phyloP scores from a whole-genome alignment of 2,888 invertebrate species.

The Xanthia togata region DNA sequence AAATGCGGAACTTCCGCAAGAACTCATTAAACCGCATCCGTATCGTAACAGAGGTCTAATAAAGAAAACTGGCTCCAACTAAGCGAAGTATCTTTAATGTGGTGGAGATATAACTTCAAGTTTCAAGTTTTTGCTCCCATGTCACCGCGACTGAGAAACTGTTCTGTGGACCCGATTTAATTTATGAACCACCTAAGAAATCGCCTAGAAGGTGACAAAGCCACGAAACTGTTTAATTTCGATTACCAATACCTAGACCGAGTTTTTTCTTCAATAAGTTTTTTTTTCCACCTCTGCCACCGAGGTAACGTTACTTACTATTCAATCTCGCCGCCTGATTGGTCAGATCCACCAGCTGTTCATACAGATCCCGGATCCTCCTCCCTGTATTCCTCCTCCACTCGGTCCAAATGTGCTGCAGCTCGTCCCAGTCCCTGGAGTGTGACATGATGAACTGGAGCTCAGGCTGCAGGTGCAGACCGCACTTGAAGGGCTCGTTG shows the following conservation, averaged over 20 bases:
- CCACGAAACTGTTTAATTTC: neutral
- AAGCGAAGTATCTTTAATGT: neutral
- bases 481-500: constrained; percentile 95
- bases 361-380: constrained; percentile 94
- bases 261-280: neutral
- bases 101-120: neutral
- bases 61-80: neutral
- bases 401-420: constrained; percentile 96
- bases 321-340: constrained; percentile 95
- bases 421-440: constrained; percentile 95
- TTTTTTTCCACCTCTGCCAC: no score
- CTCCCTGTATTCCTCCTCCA: constrained; percentile 96
- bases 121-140: neutral
- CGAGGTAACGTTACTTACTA: constrained; percentile 94
- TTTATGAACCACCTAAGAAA: neutral
- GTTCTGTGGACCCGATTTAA: neutral
- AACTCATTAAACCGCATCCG: neutral
- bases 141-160: neutral
- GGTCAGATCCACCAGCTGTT: constrained; percentile 94
- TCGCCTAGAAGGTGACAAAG: neutral
- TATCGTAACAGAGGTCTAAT: neutral
- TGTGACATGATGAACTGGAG: constrained; percentile 94
- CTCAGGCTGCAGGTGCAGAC: constrained; percentile 95
- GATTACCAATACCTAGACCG: neutral
- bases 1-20: neutral